Conservation (phyloP, 1,140 invertebrate species). For the Frieseomelitta varia region DNA sequence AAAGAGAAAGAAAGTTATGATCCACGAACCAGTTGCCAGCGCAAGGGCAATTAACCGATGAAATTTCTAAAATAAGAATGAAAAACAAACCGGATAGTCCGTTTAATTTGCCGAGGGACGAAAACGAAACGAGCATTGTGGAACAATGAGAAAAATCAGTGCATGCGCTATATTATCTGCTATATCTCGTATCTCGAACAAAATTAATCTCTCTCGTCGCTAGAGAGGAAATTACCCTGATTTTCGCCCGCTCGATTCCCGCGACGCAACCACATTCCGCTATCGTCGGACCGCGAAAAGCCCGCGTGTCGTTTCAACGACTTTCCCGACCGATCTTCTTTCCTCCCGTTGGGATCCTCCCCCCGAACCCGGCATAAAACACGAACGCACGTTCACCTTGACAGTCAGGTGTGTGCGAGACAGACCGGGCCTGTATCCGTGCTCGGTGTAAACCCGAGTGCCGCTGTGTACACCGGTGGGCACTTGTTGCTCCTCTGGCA, state of each 20-base stretch:
- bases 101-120: no score
- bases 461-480: conserved; percentile 55
- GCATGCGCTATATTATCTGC: no score
- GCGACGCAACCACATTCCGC: no score
- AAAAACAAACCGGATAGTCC: no score
- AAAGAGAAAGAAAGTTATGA: no score
- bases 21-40: no score
- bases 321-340: background rate
- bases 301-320: background rate
- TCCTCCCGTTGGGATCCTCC: background rate
- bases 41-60: no score
- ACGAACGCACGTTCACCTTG: background rate
- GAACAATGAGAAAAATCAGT: no score
- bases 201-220: background rate
- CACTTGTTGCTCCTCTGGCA: conserved; percentile 76
- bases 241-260: background rate
- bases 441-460: conserved; percentile 56
- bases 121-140: no score
- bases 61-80: no score
- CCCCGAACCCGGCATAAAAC: background rate
- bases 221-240: background rate
- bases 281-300: background rate
- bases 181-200: no score
- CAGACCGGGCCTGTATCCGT: conserved; percentile 13
- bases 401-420: conserved; percentile 7